Conservation (phyloP, 37 sponge, comb jelly and placozoan species). For the Cladorhizidae sp. region DNA sequence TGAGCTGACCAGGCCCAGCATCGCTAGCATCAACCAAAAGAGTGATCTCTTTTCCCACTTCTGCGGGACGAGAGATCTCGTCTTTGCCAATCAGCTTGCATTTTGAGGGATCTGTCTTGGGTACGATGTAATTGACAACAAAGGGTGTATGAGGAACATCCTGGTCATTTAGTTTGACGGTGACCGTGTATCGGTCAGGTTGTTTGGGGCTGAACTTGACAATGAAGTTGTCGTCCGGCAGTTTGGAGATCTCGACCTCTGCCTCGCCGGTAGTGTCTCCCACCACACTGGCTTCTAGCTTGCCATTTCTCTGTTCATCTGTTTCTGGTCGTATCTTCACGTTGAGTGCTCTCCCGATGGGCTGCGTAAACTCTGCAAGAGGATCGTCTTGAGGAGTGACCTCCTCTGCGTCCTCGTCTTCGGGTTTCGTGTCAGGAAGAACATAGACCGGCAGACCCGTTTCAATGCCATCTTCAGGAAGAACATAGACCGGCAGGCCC, state of each 20-base stretch:
- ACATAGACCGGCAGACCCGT: not conserved
- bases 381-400: not conserved
- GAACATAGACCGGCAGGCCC: not conserved
- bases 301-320: slow-evolving; percentile 17
- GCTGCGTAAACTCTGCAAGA: slow-evolving; percentile 9
- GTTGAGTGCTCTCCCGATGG: slow-evolving; percentile 20
- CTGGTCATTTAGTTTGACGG: slow-evolving; percentile 29
- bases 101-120: slow-evolving; percentile 36
- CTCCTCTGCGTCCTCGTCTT: not conserved
- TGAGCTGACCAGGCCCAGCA: slow-evolving; percentile 27
- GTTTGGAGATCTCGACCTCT: not conserved
- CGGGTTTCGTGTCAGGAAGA: not conserved
- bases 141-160: slow-evolving; percentile 55
- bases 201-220: slow-evolving; percentile 48
- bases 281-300: slow-evolving; percentile 29
- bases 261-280: slow-evolving; percentile 49
- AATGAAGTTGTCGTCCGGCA: not conserved
- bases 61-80: not conserved
- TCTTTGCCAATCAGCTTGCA: slow-evolving; percentile 34
- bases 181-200: slow-evolving; percentile 61
- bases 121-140: slow-evolving; percentile 45
- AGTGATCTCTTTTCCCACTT: slow-evolving; percentile 9
- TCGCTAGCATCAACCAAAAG: slow-evolving; percentile 19
- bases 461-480: not conserved
- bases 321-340: slow-evolving; percentile 29